A percentile compares a stretch with the other conserved stretches of the same genome.
These are phyloP conservation scores for Pempheris klunzingeri DNA, from an alignment of 2,797 vertebrate species.

Conservation along the genomic window DNA sequence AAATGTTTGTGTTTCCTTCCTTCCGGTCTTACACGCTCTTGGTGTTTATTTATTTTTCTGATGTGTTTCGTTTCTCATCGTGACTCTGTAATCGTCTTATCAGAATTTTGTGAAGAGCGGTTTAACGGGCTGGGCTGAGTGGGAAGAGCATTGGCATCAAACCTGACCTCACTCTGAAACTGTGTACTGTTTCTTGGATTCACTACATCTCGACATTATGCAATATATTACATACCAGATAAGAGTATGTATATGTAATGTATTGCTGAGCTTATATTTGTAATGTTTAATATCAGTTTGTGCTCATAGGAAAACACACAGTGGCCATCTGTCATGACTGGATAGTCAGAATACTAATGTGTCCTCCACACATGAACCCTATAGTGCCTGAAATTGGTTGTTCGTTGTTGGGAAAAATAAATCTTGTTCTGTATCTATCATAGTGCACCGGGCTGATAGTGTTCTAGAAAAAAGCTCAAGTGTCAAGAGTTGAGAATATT, in stretches of 20 bases:
- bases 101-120: conserved; percentile 33
- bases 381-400: conserved; percentile 69
- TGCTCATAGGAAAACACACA: conserved; percentile 45
- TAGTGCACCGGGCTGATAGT: conserved; percentile 23
- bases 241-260: conserved; percentile 45
- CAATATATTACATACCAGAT: conserved; percentile 54
- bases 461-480: conserved; percentile 23
- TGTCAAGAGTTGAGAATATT: conserved; percentile 22
- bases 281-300: conserved; percentile 44
- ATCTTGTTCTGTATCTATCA: conserved; percentile 10
- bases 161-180: conserved; percentile 65
- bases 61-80: conserved; percentile 35
- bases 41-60: conserved; percentile 69
- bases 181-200: conserved; percentile 49
- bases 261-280: conserved; percentile 60
- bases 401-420: conserved; percentile 19
- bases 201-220: conserved; percentile 40
- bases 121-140: conserved; percentile 23
- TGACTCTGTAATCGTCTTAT: conserved; percentile 46
- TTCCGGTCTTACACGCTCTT: conserved; percentile 62
- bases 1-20: conserved; percentile 42
- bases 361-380: conserved; percentile 55
- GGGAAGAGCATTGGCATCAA: conserved; percentile 34
- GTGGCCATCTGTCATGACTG: conserved; percentile 33
- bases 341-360: conserved; percentile 38